A percentile compares a stretch with the other conserved stretches of the same genome.
phyloP scores from a whole-genome alignment of 2,888 invertebrate genomes.

The Acanthosepion esculentum region DNA sequence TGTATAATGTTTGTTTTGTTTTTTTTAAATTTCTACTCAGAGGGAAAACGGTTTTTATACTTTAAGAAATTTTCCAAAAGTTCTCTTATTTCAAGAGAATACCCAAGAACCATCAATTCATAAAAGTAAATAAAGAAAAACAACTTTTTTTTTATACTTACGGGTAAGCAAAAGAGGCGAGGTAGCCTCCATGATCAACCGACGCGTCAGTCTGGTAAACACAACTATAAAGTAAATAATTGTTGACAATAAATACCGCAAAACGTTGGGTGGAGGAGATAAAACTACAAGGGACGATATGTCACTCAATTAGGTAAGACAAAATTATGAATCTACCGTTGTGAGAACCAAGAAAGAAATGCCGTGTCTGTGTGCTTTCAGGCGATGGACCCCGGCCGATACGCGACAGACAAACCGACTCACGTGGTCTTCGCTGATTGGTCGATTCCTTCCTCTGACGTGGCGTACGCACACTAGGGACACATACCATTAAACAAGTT shows the following conservation, averaged over 20 bases:
- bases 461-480: constrained; percentile 25
- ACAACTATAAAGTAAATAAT: not conserved
- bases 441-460: constrained; percentile 34
- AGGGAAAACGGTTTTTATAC: no score
- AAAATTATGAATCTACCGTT: not conserved
- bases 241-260: not conserved
- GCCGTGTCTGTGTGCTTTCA: not conserved
- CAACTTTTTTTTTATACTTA: not conserved
- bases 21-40: no score
- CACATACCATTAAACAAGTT: not conserved
- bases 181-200: not conserved
- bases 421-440: constrained; percentile 43
- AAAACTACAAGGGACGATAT: not conserved
- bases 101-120: no score
- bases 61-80: no score
- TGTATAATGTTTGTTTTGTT: no score
- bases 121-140: no score
- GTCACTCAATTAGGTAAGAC: not conserved
- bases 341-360: not conserved
- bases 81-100: no score
- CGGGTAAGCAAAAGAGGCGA: not conserved
- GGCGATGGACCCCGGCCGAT: not conserved
- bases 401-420: constrained; percentile 13
- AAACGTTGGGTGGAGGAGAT: no score
- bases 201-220: not conserved